Conservation (phyloP, 2,888 invertebrate species). For the Vesta saturnalis region DNA sequence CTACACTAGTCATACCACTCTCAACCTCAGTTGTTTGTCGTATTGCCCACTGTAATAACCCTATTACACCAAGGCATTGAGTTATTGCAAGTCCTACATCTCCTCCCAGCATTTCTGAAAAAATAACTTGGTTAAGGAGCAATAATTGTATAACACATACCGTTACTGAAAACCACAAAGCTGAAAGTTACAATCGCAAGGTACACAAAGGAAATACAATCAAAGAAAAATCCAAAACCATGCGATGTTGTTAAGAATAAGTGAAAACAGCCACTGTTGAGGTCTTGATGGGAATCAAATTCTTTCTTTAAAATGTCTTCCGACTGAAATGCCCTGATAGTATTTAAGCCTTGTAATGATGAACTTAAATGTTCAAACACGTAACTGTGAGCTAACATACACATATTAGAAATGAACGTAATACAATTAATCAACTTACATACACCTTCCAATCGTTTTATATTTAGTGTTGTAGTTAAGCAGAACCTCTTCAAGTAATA, state of each 20-base stretch:
- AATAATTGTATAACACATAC: constrained; percentile 53
- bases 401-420: not conserved
- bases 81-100: constrained; percentile 60
- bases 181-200: constrained; percentile 87
- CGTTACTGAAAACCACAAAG: constrained; percentile 76
- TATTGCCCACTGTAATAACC: constrained; percentile 89
- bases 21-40: constrained; percentile 58
- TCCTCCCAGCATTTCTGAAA: constrained; percentile 55
- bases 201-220: constrained; percentile 87
- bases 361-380: not conserved
- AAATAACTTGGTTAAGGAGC: not conserved
- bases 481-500: constrained; percentile 80
- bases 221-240: constrained; percentile 94
- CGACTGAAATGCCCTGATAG: constrained; percentile 89
- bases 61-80: constrained; percentile 57
- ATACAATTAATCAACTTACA: not conserved
- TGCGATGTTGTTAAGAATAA: constrained; percentile 88
- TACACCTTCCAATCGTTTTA: constrained; percentile 81
- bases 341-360: constrained; percentile 79
- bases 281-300: constrained; percentile 84
- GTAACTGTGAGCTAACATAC: constrained; percentile 37
- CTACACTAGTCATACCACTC: constrained; percentile 91
- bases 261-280: constrained; percentile 93
- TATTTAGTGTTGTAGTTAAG: constrained; percentile 80
- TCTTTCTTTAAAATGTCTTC: constrained; percentile 80